Evolutionary conservation across 2,113 vertebrate species (phyloP).

Genomic region (Solea senegalensis): DNA sequence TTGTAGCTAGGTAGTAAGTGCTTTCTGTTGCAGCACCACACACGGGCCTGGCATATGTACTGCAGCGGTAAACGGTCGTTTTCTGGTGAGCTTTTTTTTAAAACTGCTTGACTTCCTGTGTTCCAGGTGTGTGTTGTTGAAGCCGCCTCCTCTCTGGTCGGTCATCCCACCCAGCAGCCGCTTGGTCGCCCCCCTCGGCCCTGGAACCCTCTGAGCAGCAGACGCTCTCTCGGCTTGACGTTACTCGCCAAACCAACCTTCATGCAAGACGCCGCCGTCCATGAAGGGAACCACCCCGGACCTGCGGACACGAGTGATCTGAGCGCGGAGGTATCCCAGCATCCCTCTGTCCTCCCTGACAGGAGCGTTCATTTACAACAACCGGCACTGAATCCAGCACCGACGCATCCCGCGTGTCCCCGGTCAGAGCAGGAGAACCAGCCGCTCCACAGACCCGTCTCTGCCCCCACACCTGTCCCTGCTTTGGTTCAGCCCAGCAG

Average conservation of each 20-base stretch:
- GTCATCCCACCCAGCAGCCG: constrained; percentile 10
- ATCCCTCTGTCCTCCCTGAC: constrained; percentile 3
- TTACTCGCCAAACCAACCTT: constrained; percentile 5
- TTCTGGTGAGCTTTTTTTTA: not conserved
- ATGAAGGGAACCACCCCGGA: not conserved
- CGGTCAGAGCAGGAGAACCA: not conserved
- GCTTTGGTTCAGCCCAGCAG: not conserved
- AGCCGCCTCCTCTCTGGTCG: not conserved
- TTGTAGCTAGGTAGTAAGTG: no score
- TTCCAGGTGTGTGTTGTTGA: constrained; percentile 17
- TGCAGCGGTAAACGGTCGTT: no score
- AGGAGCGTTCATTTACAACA: not conserved
- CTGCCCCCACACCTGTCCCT: no score
- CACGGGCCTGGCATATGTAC: no score
- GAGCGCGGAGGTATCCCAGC: not conserved
- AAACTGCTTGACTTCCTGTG: not conserved
- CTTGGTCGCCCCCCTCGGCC: constrained; percentile 1
- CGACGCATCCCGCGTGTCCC: not conserved
- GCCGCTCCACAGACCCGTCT: not conserved
- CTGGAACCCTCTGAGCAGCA: constrained; percentile 8
- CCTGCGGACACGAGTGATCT: rapidly evolving
- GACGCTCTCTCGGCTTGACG: constrained; percentile 23
- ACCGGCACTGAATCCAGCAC: rapidly evolving
- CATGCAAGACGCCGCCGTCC: not conserved
- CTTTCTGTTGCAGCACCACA: no score